Base-by-base conservation (phyloP, 2,888 invertebrate genomes). In the Drosophila anomalipes region DNA sequence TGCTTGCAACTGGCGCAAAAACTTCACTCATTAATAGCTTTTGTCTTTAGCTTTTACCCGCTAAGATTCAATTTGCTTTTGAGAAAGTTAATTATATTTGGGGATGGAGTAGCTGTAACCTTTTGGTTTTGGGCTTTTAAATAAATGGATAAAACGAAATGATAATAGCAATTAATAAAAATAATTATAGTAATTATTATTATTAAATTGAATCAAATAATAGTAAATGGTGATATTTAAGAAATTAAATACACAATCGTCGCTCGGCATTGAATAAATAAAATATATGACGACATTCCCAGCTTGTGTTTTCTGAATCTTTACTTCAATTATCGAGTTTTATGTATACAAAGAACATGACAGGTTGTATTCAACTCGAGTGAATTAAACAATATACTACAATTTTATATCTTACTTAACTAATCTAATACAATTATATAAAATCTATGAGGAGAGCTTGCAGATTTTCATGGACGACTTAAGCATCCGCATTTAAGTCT, bases 1-100 rank as follows among this genome's bases (percentile, higher is more conserved):
- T 26, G 53, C 67, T 39, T 47, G 57, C 30, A 79, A 68, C 66
- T 74, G 61, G 58, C 30, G 53, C 51, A n/a, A 57, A 60, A 87
- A 81, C 84, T 87, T 59, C 70, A 75, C 82, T 89, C 83, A 86
- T 86, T 88, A 87, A 64, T 84, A 89, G 82, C 86, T 81, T 88
- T 86, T 87, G 87, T 89, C 81, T 84, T 81, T 81, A 74, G 87
- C 76, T 85, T 78, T 61, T 68, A 62, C 81, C 74, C 41, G 37
- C 69, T 66, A 68, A 70, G 85, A 85, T 82, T 87, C 75, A 86
- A 75, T 82, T 87, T 86, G 82, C 89, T 87, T 82, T 79, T 70
- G 51, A 70, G 76, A 83, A 85, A 87, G 88, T 87, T 87, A 89
- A 87, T 87, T 89, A 85, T 82, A 74, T 82, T 82, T 65, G 63